A percentile compares a stretch with the other conserved stretches of the same genome.
Evolutionary conservation across 2,113 vertebrate genomes (phyloP).

Genomic region (Conger conger): DNA sequence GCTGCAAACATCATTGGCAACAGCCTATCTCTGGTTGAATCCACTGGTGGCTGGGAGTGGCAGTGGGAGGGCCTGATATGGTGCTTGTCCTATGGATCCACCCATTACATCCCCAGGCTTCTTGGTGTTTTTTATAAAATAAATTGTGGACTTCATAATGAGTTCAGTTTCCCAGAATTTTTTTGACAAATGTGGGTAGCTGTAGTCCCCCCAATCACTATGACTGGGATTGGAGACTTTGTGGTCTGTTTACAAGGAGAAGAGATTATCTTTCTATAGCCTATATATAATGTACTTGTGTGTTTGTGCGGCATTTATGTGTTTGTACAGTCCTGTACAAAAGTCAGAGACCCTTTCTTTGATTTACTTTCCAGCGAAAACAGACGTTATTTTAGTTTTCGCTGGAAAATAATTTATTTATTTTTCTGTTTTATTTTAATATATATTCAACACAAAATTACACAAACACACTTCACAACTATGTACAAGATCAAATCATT

Average conservation of each 20-base stretch:
- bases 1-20: too few relatives aligned
- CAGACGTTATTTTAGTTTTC: too few relatives aligned
- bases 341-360: too few relatives aligned
- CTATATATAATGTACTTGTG: constrained; percentile 39
- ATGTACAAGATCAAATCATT: too few relatives aligned
- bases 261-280: constrained; percentile 48
- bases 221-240: constrained; percentile 51
- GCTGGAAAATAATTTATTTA: too few relatives aligned
- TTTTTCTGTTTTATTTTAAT: too few relatives aligned
- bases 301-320: background rate
- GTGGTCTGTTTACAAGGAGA: constrained; percentile 41
- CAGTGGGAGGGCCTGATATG: background rate
- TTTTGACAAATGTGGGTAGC: background rate
- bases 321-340: too few relatives aligned
- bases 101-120: background rate
- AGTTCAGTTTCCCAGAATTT: background rate
- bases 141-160: background rate
- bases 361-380: too few relatives aligned
- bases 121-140: background rate
- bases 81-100: background rate
- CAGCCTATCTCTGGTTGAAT: too few relatives aligned
- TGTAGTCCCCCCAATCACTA: constrained; percentile 10
- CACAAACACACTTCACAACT: too few relatives aligned
- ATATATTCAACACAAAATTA: too few relatives aligned
- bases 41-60: too few relatives aligned